These are phyloP conservation scores for Cheilinus undulatus DNA, from an alignment of 2,113 vertebrate genomes.

Conservation along the genomic window DNA sequence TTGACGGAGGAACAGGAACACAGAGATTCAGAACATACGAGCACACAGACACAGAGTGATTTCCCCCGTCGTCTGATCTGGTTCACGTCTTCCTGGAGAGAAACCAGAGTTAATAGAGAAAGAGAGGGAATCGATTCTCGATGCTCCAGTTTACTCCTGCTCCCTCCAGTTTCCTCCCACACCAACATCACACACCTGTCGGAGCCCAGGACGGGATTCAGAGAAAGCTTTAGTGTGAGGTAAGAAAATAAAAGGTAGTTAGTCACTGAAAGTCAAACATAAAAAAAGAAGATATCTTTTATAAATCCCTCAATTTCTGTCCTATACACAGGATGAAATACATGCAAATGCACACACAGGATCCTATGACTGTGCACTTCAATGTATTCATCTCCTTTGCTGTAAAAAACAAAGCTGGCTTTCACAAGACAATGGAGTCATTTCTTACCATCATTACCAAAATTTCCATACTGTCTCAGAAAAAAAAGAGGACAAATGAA, in stretches of 20 bases:
- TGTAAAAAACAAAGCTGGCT: too few species aligned
- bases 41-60: constrained; percentile 74
- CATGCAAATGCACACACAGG: too few species aligned
- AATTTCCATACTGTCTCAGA: too few species aligned
- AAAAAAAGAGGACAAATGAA: too few species aligned
- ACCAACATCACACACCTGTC: constrained; percentile 52
- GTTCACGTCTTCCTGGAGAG: constrained; percentile 86
- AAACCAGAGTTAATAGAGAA: constrained; percentile 60
- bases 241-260: background rate
- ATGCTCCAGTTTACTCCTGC: constrained; percentile 60
- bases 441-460: too few species aligned
- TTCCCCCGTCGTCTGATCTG: constrained; percentile 89
- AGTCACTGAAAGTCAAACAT: background rate
- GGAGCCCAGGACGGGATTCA: constrained; percentile 30
- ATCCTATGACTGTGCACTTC: too few species aligned
- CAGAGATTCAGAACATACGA: constrained; percentile 41
- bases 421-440: too few species aligned
- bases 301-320: too few species aligned
- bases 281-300: too few species aligned
- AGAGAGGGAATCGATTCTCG: constrained; percentile 57
- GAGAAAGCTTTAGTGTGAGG: constrained; percentile 10
- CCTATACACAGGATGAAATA: too few species aligned
- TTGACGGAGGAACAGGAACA: background rate
- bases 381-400: too few species aligned
- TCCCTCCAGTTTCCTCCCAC: constrained; percentile 63